Percentiles rank a stretch among this genome's conserved stretches.
phyloP scores from a whole-genome alignment of 2,113 vertebrate genomes.

The Seriola quinqueradiata region DNA sequence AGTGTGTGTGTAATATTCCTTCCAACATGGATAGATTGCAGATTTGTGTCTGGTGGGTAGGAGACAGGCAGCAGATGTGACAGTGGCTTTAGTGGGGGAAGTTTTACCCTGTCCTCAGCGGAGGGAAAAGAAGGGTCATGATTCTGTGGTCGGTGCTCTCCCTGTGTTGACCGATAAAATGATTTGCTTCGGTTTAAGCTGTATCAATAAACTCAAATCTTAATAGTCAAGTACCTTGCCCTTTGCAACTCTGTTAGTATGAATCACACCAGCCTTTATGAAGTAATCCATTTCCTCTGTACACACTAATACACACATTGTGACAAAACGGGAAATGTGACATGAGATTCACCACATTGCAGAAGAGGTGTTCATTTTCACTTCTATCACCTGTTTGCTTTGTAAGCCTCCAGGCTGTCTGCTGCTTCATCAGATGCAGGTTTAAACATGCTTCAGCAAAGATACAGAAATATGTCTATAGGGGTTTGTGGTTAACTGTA shows the following conservation, averaged over 20 bases:
- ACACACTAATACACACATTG: not conserved
- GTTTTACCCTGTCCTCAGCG: conserved; percentile 8
- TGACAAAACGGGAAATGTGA: not conserved
- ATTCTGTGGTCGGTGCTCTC: not conserved
- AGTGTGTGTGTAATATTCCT: conserved; percentile 3
- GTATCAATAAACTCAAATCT: not conserved
- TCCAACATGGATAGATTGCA: not conserved
- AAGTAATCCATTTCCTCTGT: conserved; percentile 12
- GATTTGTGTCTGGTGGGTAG: conserved; percentile 7
- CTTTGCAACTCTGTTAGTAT: not conserved
- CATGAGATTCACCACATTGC: not conserved
- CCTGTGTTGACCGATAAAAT: not conserved
- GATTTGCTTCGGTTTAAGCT: not conserved
- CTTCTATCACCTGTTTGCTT: conserved; percentile 14
- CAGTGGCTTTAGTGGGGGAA: not conserved
- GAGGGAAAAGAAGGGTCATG: not conserved
- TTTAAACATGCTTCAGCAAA: conserved; percentile 52
- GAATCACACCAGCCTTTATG: not conserved
- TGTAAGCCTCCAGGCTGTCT: conserved; percentile 5
- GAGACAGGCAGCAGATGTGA: conserved; percentile 16
- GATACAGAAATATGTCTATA: conserved; percentile 25
- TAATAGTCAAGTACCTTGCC: too few species aligned
- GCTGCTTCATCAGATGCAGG: conserved; percentile 21
- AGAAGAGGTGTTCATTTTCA: not conserved
- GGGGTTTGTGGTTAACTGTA: not conserved